Percentiles rank a stretch among this genome's conserved stretches.
Evolutionary conservation across 2,797 vertebrate genomes (phyloP).

Genomic region (Apogon talboti): DNA sequence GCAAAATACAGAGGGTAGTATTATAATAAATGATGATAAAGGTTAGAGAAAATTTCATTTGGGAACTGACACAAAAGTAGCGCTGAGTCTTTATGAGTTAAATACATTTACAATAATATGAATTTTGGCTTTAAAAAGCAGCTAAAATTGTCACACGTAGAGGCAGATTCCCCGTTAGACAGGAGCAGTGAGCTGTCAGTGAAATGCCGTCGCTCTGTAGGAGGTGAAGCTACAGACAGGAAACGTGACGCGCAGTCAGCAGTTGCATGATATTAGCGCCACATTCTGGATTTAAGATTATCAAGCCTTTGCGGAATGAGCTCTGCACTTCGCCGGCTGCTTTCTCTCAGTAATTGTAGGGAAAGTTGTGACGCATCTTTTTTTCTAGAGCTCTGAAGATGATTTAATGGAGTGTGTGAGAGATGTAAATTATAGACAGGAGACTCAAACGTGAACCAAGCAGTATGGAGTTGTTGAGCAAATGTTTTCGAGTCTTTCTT

Average conservation of each 20-base stretch:
- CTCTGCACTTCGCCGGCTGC: slow-evolving; percentile 14
- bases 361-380: slow-evolving; percentile 1
- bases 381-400: neutral
- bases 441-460: slow-evolving; percentile 22
- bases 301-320: slow-evolving; percentile 36
- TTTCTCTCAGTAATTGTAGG: slow-evolving; percentile 24
- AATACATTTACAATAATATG: neutral
- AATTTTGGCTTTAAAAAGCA: slow-evolving; percentile 10
- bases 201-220: slow-evolving; percentile 58
- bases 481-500: neutral
- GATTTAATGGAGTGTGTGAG: neutral
- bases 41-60: no score
- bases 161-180: slow-evolving; percentile 16
- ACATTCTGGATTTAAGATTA: slow-evolving; percentile 45
- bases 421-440: slow-evolving; percentile 12
- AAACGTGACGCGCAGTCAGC: slow-evolving; percentile 48
- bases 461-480: no score
- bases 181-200: slow-evolving; percentile 41
- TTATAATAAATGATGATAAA: no score
- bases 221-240: slow-evolving; percentile 47
- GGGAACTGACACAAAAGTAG: no score
- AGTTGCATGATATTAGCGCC: slow-evolving; percentile 45
- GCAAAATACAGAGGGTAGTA: no score
- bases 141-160: slow-evolving; percentile 4
- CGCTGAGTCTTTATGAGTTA: no score